Base-by-base conservation (phyloP, 2,888 invertebrate species). In the Sacculina carcini region DNA sequence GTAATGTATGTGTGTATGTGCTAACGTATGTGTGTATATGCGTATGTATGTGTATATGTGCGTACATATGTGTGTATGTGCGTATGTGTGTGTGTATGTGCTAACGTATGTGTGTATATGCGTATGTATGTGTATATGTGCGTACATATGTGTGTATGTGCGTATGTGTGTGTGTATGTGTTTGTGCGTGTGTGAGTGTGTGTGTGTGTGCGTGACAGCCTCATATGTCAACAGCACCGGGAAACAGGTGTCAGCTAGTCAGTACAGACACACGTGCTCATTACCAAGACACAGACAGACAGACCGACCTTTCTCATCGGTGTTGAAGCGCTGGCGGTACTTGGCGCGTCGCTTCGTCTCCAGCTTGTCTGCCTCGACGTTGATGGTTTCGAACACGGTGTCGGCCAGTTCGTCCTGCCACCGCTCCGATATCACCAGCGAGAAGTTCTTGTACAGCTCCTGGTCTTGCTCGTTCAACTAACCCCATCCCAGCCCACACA, bases 381-480 rank as follows among this genome's bases (percentile, higher is more conserved):
- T 98, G 64, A 98, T 86, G 49, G 90, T 86, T 65, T 94, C 92
- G 67, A 94, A 96, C 54, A 96, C 92, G 0, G 94, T 96, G 70
- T 96, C 94, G 2, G 96, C 85, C 10, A 98, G 90, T 71, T 98
- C 98, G 56, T 84, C 80, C 68, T 98, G 98, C 98, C 98, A 98
- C 67, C 96, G 76, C 69, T 98, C 98, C 1, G 96, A 96, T 65
- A 98, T 94, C 57, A 92, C 90, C 60, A 98, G 74, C 51, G 96
- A 89, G 69, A 98, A 98, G 69, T 96, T 89, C 69, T 90, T 90
- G 70, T 98, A 98, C 59, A 96, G 73, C 62, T 94, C 96, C 68
- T 94, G 94, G 69, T 99, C 98, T 2, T 85, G 75, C 60, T 98
- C 98, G 5, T 87, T 84, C 62, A 98, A 68, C 79, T 84, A 59